Conservation (phyloP, 2,888 invertebrate species). For the Metopia argyrocephala region DNA sequence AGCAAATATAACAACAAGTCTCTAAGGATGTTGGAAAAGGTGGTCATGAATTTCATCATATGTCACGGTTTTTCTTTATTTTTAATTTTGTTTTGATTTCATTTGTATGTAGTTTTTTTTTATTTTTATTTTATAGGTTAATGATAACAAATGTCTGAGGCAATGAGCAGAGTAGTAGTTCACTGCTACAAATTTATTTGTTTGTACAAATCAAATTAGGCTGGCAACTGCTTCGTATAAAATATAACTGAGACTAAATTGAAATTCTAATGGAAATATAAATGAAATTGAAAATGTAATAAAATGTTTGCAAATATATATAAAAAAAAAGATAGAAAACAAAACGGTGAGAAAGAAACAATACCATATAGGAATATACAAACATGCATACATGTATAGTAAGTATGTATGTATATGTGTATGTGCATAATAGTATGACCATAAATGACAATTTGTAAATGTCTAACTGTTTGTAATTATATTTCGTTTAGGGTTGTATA, state of each 20-base stretch:
- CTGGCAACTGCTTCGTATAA: slow-evolving; percentile 57
- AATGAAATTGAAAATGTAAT: slow-evolving; percentile 64
- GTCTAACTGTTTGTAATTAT: slow-evolving; percentile 44
- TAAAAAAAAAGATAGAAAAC: background rate
- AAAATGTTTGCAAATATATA: slow-evolving; percentile 54
- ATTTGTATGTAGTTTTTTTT: slow-evolving; percentile 47
- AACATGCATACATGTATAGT: background rate
- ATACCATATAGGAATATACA: too few relatives aligned
- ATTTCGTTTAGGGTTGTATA: slow-evolving; percentile 17
- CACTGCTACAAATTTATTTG: slow-evolving; percentile 27
- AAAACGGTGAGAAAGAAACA: too few relatives aligned
- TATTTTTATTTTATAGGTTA: slow-evolving; percentile 52
- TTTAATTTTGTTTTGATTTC: slow-evolving; percentile 34
- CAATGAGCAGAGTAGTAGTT: background rate
- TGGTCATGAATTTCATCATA: slow-evolving; percentile 51
- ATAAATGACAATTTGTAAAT: slow-evolving; percentile 61
- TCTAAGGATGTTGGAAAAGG: slow-evolving; percentile 8
- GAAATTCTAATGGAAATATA: slow-evolving; percentile 61
- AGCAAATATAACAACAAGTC: background rate
- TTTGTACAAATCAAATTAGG: slow-evolving; percentile 61
- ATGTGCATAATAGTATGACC: slow-evolving; percentile 54
- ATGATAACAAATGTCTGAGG: slow-evolving; percentile 51
- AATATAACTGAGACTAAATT: slow-evolving; percentile 35
- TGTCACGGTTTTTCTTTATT: slow-evolving; percentile 43
- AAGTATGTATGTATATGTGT: slow-evolving; percentile 47